phyloP scores from a whole-genome alignment of 2,888 invertebrate genomes.

The Ctena decussata region DNA sequence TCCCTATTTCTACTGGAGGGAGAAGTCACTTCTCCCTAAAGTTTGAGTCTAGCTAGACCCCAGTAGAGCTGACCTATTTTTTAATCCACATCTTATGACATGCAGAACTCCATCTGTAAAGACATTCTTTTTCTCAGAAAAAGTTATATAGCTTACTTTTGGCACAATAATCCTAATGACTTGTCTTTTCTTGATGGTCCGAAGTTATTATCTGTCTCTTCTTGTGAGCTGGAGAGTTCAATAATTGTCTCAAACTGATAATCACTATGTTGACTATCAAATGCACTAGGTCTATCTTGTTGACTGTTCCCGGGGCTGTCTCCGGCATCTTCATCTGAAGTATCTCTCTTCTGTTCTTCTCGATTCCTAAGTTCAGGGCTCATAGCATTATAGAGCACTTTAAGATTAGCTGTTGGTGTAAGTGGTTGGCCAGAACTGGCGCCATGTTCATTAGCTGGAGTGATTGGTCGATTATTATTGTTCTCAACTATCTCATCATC shows the following conservation, averaged over 20 bases:
- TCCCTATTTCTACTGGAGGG: no score
- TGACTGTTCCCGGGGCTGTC: slow-evolving; percentile 30
- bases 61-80: no score
- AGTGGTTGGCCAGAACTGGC: slow-evolving; percentile 85
- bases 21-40: no score
- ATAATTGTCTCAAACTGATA: slow-evolving; percentile 64
- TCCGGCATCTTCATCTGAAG: slow-evolving; percentile 55
- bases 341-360: slow-evolving; percentile 62
- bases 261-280: slow-evolving; percentile 32
- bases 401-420: slow-evolving; percentile 91
- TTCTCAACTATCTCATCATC: slow-evolving; percentile 25
- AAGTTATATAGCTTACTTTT: slow-evolving; percentile 77
- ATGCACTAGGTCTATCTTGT: neutral
- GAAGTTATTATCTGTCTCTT: slow-evolving; percentile 18
- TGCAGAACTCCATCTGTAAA: no score
- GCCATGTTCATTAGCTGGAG: slow-evolving; percentile 63
- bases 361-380: slow-evolving; percentile 84
- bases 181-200: slow-evolving; percentile 84
- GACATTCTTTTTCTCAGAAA: no score
- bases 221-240: slow-evolving; percentile 36
- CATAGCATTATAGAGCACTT: slow-evolving; percentile 91
- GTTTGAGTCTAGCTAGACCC: no score
- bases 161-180: slow-evolving; percentile 85
- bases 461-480: slow-evolving; percentile 62
- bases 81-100: no score